Percentiles rank a stretch among this genome's conserved stretches.
phyloP scores from a whole-genome alignment of 2,113 vertebrate genomes.

The human (Homo sapiens) region DNA sequence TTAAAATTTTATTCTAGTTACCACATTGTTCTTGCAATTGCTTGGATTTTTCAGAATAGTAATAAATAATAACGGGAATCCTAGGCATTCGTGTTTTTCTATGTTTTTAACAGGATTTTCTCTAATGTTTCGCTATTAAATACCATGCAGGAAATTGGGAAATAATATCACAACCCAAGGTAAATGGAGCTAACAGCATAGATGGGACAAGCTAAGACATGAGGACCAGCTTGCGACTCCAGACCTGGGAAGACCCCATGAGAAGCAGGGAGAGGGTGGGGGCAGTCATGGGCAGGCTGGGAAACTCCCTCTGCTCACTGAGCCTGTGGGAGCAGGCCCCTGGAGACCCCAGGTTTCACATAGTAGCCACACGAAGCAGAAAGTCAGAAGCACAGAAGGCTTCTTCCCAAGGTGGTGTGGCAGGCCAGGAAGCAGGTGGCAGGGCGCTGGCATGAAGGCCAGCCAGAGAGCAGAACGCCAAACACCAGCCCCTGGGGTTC shows the following conservation, averaged over 20 bases:
- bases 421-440: neutral
- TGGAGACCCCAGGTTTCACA: neutral
- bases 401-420: neutral
- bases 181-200: neutral
- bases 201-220: neutral
- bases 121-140: neutral
- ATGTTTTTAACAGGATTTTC: neutral
- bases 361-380: accelerated
- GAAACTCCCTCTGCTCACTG: accelerated
- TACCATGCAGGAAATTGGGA: neutral
- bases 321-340: accelerated
- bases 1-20: neutral
- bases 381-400: accelerated
- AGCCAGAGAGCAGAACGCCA: accelerated
- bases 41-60: neutral
- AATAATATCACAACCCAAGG: too few species aligned
- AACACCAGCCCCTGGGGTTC: too few species aligned
- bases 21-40: neutral
- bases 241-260: neutral
- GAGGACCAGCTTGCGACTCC: neutral
- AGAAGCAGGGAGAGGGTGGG: neutral
- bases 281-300: accelerated
- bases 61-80: neutral
- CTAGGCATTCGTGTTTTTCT: neutral
- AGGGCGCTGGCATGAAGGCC: accelerated